Evolutionary conservation across 2,113 vertebrate genomes (phyloP), one percentile per base, ranked within the genome.

Genomic region (Formicarius rufipectus): DNA sequence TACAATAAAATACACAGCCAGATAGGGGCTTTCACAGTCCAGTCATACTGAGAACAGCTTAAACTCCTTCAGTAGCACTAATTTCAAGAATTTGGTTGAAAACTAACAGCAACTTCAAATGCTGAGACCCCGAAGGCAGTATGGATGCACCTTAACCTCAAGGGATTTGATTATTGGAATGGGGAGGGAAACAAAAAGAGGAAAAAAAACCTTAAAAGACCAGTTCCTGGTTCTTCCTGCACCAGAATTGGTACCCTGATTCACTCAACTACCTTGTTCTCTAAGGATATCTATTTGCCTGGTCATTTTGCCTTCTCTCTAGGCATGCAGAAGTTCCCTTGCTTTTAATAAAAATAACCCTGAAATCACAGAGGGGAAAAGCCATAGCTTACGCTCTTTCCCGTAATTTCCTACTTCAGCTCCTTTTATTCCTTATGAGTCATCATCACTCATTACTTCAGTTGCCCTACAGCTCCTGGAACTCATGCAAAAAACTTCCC

Each of bases 381-480:
- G 79, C 60, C 89, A 94, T 13, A 60, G 62, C 71, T 96, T 94
- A 56, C 3, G 14, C 40, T 87, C 49, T 93, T 94, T 93, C 77
- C 91, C 8, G 45, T 83, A 93, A 97, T 94, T 83, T 96, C 91
- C 74, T 63, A 72, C 74, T 94, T 64, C n/a, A 42, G 44, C 67
- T 96, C 31, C 74, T 84, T 94, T 93, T 85, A 87, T 68, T 68
- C 45, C 63, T 84, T 50, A 84, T 97, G 93, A 96, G 53, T 91
- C 94, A 91, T 85, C 62, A 86, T 53, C 6, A 4, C 66, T 84
- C 89, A 81, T 60, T 91, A 93, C 67, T 91, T 91, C 77, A 85
- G 66, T 31, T 93, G 66, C 66, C 42, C 77, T 87, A 56, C 60
- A 69, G 58, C 73, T 94, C 60, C 78, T 94, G 87, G 77, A 96